Conservation (phyloP, 2,113 vertebrate genomes). For the Pelusios castaneus region DNA sequence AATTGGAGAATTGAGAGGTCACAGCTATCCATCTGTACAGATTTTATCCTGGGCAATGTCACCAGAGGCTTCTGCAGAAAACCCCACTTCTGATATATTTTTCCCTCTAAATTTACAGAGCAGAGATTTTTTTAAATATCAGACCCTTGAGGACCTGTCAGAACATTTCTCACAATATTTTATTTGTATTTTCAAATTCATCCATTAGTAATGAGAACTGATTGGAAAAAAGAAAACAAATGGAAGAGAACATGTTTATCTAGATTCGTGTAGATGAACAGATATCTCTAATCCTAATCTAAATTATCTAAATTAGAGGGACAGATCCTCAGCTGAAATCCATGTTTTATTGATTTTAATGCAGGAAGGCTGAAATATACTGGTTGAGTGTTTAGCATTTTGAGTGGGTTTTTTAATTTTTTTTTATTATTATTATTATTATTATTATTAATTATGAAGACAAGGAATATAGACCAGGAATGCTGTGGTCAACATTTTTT, state of each 20-base stretch:
- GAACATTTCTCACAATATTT: background rate
- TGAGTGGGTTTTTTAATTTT: background rate
- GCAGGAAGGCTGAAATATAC: background rate
- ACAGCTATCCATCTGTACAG: background rate
- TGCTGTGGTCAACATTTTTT: background rate
- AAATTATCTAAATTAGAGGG: background rate
- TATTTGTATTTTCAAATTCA: background rate
- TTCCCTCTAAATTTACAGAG: background rate
- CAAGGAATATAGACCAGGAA: background rate
- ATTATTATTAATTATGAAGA: background rate
- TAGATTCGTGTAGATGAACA: background rate
- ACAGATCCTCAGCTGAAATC: background rate
- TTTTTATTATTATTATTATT: too few species aligned
- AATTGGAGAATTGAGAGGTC: background rate
- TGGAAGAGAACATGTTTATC: background rate
- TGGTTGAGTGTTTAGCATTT: background rate
- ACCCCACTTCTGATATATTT: background rate
- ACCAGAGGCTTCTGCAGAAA: background rate
- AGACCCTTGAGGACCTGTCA: background rate
- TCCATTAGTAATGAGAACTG: background rate
- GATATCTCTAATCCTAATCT: accelerated
- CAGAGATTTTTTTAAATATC: background rate
- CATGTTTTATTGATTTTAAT: background rate
- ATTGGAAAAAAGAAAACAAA: too few species aligned
- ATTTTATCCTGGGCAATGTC: background rate